Conservation (phyloP, 2,797 vertebrate genomes). For the Gobionotothen gibberifrons region DNA sequence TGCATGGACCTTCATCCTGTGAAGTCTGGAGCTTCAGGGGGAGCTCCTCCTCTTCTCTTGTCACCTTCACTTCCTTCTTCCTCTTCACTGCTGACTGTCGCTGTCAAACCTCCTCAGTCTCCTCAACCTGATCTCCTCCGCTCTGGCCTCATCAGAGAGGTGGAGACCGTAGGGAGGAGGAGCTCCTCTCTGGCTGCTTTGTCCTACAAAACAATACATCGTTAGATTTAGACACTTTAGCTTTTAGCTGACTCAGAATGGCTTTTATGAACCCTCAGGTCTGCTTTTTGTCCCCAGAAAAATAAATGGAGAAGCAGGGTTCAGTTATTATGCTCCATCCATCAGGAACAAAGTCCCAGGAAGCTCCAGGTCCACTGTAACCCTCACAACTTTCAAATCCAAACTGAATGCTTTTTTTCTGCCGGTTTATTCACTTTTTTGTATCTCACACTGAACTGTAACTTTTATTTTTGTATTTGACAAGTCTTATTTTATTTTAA, state of each 20-base stretch:
- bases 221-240: background rate
- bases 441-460: too few relatives aligned
- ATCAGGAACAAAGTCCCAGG: too few relatives aligned
- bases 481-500: too few relatives aligned
- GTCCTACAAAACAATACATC: constrained; percentile 53
- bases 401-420: too few relatives aligned
- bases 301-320: too few relatives aligned
- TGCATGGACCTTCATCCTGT: constrained; percentile 18
- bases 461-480: too few relatives aligned
- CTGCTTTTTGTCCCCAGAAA: too few relatives aligned
- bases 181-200: constrained; percentile 23
- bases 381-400: too few relatives aligned
- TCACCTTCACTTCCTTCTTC: background rate
- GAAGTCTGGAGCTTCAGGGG: constrained; percentile 6
- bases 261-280: background rate
- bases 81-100: constrained; percentile 27
- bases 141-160: constrained; percentile 39
- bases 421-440: too few relatives aligned
- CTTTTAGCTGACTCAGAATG: background rate
- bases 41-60: background rate
- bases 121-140: constrained; percentile 73
- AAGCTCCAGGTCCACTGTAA: too few relatives aligned
- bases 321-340: too few relatives aligned
- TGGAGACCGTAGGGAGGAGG: constrained; percentile 64
- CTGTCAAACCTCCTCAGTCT: constrained; percentile 79